Evolutionary conservation across 2,888 invertebrate genomes (phyloP).

Genomic region (Eilema griseolum): DNA sequence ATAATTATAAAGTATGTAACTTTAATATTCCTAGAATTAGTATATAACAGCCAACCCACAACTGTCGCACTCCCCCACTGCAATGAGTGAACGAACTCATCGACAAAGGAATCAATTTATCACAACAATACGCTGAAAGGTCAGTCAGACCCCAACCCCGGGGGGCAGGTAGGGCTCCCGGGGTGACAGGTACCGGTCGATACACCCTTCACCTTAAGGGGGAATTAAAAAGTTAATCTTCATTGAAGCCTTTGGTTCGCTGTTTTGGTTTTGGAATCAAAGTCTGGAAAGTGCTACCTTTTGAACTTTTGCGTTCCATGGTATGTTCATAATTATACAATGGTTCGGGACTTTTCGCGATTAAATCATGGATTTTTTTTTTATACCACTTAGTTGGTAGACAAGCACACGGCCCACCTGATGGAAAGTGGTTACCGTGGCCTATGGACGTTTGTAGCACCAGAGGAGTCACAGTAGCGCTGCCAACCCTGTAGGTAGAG

Average conservation of each 20-base stretch:
- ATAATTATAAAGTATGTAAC: too few species aligned
- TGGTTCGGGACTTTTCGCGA: too few species aligned
- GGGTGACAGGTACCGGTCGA: constrained; percentile 46
- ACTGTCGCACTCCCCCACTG: constrained; percentile 12
- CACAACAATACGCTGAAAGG: constrained; percentile 62
- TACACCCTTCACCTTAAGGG: constrained; percentile 34
- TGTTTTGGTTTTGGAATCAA: constrained; percentile 1
- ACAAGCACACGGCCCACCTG: too few species aligned
- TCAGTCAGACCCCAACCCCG: constrained; percentile 45
- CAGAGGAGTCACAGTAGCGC: too few species aligned
- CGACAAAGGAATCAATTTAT: constrained; percentile 73
- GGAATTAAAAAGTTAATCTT: constrained; percentile 59
- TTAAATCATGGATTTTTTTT: too few species aligned
- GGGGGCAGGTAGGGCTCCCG: constrained; percentile 9
- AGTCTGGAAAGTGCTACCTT: background rate
- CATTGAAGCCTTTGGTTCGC: constrained; percentile 24
- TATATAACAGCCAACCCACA: constrained; percentile 22
- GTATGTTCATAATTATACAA: too few species aligned
- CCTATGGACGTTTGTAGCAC: too few species aligned
- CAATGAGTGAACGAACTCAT: constrained; percentile 39
- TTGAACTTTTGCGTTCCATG: background rate
- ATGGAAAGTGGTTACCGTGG: too few species aligned
- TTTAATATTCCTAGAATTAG: background rate
- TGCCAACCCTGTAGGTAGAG: too few species aligned
- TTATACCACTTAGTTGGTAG: too few species aligned